Evolutionary conservation across 2,113 vertebrate species (phyloP).

Genomic region (Albula goreensis): DNA sequence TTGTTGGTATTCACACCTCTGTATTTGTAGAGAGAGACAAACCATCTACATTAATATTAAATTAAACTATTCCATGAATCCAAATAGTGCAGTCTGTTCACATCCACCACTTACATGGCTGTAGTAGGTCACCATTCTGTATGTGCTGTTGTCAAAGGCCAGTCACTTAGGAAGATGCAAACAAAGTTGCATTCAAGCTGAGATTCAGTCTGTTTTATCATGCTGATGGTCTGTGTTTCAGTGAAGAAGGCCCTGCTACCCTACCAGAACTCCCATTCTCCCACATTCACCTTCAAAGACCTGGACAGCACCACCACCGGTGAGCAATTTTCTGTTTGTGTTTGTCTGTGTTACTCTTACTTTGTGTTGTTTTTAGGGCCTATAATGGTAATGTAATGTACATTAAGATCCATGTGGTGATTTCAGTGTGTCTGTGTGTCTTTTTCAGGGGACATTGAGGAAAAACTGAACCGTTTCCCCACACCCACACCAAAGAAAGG

Average conservation of each 20-base stretch:
- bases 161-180: neutral
- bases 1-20: neutral
- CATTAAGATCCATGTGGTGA: neutral
- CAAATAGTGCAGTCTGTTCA: neutral
- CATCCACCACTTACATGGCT: neutral
- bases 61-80: neutral
- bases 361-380: too few species aligned
- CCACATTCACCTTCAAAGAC: neutral
- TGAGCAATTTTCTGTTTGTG: neutral
- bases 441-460: conserved; percentile 14
- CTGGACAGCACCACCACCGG: neutral
- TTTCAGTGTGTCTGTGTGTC: neutral
- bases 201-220: neutral
- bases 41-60: neutral
- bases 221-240: conserved; percentile 10
- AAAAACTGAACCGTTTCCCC: conserved; percentile 13
- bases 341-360: too few species aligned
- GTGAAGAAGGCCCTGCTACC: neutral
- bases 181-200: neutral
- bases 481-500: neutral
- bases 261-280: neutral
- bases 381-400: too few species aligned
- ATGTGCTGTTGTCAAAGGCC: neutral
- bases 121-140: neutral
- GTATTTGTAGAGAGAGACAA: neutral